Base-by-base conservation (phyloP, 2,888 invertebrate species). In the Cosmia pyralina region DNA sequence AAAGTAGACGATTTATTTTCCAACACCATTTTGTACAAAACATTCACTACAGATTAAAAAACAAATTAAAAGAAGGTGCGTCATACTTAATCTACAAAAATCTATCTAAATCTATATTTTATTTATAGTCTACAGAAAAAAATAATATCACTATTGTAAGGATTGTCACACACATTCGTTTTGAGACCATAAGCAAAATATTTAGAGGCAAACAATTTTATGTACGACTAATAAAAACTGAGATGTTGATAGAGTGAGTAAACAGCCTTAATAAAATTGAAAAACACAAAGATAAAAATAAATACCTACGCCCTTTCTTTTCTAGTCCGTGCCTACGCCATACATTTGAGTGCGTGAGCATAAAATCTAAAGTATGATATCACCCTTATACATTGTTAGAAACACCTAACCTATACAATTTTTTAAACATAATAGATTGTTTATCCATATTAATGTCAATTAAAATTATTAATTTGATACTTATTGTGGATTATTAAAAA, bases 11-110 rank as follows among this genome's bases (percentile, higher is more conserved):
- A 83, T 81, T 83, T 81, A 83, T 83, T 83, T 55, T 53, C 79
- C 74, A 69, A 83, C 79, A 79, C 64, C 79, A 57, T 69, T 69
- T 62, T 63, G 7, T 82, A 64, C 52, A 67, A 79, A 82, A 76
- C 11, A 8, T 34, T 57, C 15, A 62, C 65, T 82, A 66, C n/a
- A 46, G 8, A 70, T 34, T 10, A 63, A 69, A 62, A 48, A 55
- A 22, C 22, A 58, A 77, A 55, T 28, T 22, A 52, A 59, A 73
- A 34, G 4, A 34, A 55, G n/a, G 34, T 79, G 79, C 64, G 46
- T 55, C 50, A 38, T 55, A 77, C 78, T 72, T 68, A 82, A 60
- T 62, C 52, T 69, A 59, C 17, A 34, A 34, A 34, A 34, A 34
- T 34, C 34, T 34, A 34, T n/a, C n/a, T n/a, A n/a, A 34, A 34